phyloP scores from a whole-genome alignment of 2,113 vertebrate genomes.

The Diadophis punctatus region DNA sequence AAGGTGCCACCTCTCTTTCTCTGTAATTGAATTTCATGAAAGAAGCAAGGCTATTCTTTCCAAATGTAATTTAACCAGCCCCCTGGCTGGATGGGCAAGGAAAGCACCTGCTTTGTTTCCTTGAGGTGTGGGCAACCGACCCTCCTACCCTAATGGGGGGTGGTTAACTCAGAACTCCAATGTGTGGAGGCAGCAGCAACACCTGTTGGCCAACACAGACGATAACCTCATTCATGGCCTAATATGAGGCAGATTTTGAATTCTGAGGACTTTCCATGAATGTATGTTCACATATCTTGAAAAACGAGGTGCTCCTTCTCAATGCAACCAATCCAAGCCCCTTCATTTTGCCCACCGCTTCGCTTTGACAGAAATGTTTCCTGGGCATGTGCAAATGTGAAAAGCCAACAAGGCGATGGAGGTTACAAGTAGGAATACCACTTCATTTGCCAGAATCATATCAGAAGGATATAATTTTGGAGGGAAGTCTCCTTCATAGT shows the following conservation, averaged over 20 bases:
- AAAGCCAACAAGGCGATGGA: neutral
- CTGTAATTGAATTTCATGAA: conserved; percentile 58
- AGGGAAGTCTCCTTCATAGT: neutral
- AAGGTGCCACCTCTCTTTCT: conserved; percentile 40
- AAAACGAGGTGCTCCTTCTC: neutral
- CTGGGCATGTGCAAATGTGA: neutral
- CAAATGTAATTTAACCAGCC: conserved; percentile 54
- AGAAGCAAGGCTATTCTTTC: conserved; percentile 53
- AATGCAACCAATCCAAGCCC: neutral
- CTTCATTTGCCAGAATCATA: neutral
- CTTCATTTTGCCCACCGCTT: neutral
- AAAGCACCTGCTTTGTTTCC: conserved; percentile 56
- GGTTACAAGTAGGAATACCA: neutral
- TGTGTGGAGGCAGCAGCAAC: conserved; percentile 43
- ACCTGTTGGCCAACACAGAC: conserved; percentile 63
- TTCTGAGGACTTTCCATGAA: conserved; percentile 14
- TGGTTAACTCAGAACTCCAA: conserved; percentile 62
- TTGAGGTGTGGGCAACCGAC: conserved; percentile 34
- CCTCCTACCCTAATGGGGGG: conserved; percentile 32
- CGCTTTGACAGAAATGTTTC: neutral
- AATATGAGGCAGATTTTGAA: neutral
- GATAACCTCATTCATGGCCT: conserved; percentile 41
- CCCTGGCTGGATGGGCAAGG: conserved; percentile 25
- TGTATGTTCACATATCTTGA: neutral
- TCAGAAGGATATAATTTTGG: neutral